Evolutionary conservation across 2,797 vertebrate genomes (phyloP).

Genomic region (Hippoglossus hippoglossus): DNA sequence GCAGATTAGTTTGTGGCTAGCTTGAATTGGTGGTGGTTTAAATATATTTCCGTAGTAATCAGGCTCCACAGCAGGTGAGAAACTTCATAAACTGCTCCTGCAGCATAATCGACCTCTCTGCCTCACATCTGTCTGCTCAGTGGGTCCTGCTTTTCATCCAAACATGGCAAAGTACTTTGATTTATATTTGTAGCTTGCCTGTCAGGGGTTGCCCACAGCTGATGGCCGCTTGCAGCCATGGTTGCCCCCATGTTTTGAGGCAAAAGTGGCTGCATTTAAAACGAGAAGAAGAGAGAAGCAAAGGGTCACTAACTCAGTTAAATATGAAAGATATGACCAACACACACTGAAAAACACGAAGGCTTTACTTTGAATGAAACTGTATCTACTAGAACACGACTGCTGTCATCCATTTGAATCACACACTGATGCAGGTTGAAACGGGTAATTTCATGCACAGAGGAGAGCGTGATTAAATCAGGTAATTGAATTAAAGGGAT

Average conservation of each 20-base stretch:
- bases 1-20: background rate
- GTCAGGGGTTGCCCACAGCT: background rate
- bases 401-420: constrained; percentile 1
- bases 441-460: constrained; percentile 8
- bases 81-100: background rate
- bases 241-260: background rate
- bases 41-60: background rate
- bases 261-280: background rate
- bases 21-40: background rate
- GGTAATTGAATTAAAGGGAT: constrained; percentile 20
- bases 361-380: background rate
- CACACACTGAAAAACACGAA: background rate
- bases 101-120: background rate
- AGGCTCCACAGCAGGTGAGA: constrained; percentile 1
- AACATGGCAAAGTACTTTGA: background rate
- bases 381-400: background rate
- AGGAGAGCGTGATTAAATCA: constrained; percentile 24
- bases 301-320: constrained; percentile 4
- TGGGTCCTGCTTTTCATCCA: background rate
- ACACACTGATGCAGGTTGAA: constrained; percentile 1
- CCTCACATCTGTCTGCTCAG: background rate
- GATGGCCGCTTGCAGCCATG: background rate
- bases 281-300: background rate
- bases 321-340: background rate
- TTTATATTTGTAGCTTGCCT: constrained; percentile 1